Evolutionary conservation across 2,797 vertebrate genomes (phyloP), one percentile per base, ranked within the genome.

Genomic region (Chiloscyllium punctatum): DNA sequence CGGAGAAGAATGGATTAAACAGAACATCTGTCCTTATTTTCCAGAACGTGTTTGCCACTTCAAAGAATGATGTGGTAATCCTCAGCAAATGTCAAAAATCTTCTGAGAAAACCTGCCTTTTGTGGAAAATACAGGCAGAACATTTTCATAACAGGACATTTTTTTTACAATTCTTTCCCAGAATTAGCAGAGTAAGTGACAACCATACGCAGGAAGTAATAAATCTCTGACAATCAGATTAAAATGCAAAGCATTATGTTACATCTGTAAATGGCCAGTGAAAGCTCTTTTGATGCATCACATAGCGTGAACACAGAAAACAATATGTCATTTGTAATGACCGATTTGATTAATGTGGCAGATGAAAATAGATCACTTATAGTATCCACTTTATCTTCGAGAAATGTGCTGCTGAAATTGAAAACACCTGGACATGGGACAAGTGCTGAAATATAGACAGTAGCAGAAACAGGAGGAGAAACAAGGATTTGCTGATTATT

Each of bases 321-420:
- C 88, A 91, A 91, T 68, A 18, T 91, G 90, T 92, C 66, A 92
- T 92, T 68, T 92, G 66, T 69, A 92, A 69, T 69, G 90, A 62
- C 23, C 90, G 37, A 92, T 69, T 69, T 92, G 90, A 92, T 92
- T 92, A 69, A 92, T 92, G 90, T 69, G 66, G 90, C 11, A 7
- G 68, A 92, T 92, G 90, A 92, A 92, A 69, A 92, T 92, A 92
- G 90, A 92, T 92, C 90, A 92, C 37, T 92, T 92, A 69, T 92
- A 69, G 90, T 92, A 69, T 92, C 90, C n/a, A 92, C 90, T 92
- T 69, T 69, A 69, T 92, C 66, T 42, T 69, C 92, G n/a, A 92
- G n/a, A 92, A 92, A 92, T 92, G 66, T 25, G 25, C 18, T 69
- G 90, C 42, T 69, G 23, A 69, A 37, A 92, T 69, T 92, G 90